These are phyloP conservation scores for Bolinopsis microptera DNA, from an alignment of 37 sponge, comb jelly and placozoan species.

Conservation along the genomic window DNA sequence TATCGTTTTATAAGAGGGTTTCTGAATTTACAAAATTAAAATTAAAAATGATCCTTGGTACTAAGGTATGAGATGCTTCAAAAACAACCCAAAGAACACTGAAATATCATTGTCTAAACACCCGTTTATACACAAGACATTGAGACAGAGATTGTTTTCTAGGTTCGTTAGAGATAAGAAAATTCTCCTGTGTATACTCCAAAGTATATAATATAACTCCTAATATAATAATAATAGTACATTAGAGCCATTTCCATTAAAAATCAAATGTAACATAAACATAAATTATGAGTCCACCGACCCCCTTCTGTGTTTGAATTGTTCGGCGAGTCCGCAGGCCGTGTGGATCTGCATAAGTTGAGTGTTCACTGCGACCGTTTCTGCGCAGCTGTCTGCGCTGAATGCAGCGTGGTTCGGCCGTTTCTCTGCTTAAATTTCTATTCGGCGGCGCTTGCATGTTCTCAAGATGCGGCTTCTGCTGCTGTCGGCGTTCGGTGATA, in stretches of 20 bases:
- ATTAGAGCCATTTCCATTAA: not conserved
- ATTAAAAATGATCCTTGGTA: too few species aligned
- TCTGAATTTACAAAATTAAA: too few species aligned
- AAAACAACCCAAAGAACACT: too few species aligned
- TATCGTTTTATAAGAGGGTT: too few species aligned
- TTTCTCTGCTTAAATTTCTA: slow-evolving; percentile 15
- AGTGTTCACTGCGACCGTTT: not conserved
- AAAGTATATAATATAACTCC: too few species aligned
- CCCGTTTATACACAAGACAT: too few species aligned
- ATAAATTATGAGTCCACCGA: slow-evolving; percentile 9
- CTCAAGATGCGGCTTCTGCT: not conserved
- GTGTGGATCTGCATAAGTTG: not conserved
- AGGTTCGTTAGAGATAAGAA: too few species aligned
- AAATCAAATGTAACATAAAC: not conserved
- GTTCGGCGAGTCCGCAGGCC: slow-evolving; percentile 15
- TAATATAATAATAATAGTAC: too few species aligned
- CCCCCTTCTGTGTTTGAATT: not conserved
- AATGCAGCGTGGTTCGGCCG: not conserved
- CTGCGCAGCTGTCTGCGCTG: not conserved
- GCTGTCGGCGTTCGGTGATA: slow-evolving; percentile 27
- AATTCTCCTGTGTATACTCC: too few species aligned
- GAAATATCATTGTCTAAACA: too few species aligned
- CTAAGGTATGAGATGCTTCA: too few species aligned
- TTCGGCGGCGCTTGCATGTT: slow-evolving; percentile 17
- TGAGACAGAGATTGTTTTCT: too few species aligned